Base-by-base conservation (phyloP, 2,888 invertebrate species). In the Tholera decimalis region DNA sequence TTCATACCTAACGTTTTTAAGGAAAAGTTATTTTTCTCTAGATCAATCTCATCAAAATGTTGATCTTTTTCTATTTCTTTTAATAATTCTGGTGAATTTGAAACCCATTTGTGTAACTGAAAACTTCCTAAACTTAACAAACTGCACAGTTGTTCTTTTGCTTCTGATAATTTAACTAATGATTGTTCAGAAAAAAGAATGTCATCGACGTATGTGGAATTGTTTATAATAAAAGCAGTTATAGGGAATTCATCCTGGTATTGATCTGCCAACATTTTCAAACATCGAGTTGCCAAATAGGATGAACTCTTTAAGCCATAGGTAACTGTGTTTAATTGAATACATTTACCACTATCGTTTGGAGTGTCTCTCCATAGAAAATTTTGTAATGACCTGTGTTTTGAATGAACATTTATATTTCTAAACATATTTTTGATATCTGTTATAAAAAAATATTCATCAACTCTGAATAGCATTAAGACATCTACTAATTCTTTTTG, bases 361-460 rank as follows among this genome's bases (percentile, higher is more conserved):
- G 15, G 41, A 6, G 28, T 28, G 24, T 28, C 41, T 28, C 41
- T 20, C 28, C 54, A 39, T 37, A 53, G 8, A 13, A 53, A 39
- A 28, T 53, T 41, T 20, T 54, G 41, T 41, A 54, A 20, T 28
- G 39, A 43, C 11, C 41, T 30, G 11, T 55, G 28, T 30, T 55
- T 41, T 1, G 20, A 1, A 43, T 28, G 2, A 20, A 43, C 4
- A 2, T 26, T 5, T 15, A 55, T 43, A 22, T 43, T 43, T 43
- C 30, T 55, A 11, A 43, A 55, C 55, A 55, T 55, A 15, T 43
- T 20, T 55, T 55, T 55, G 15, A 55, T 55, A 15, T 55, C 55
- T 18, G 43, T 55, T 15, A 43, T 22, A 22, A 55, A 43, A 15
- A 22, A 28, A 30, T 43, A 55, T n/a, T 55, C 20, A 55, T 43